Percentiles rank a stretch among this genome's conserved stretches.
Conservation (phyloP, 2,113 vertebrate species). For the Dinomys branickii region DNA sequence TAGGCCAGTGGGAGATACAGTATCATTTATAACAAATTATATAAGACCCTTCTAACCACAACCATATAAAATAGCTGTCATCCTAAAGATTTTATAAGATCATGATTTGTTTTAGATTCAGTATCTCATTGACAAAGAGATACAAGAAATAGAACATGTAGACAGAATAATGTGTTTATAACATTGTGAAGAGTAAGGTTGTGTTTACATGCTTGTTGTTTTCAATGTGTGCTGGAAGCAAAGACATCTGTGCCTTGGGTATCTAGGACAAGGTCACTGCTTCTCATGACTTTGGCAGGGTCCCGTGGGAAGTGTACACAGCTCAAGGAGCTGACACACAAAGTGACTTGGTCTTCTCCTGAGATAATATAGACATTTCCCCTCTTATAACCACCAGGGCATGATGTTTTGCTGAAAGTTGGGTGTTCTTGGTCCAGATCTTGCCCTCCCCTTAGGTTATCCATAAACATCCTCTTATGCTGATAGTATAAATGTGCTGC, state of each 20-base stretch:
- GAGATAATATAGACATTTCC: neutral
- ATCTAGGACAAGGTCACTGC: neutral
- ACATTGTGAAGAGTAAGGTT: neutral
- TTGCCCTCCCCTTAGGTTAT: neutral
- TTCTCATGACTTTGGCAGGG: neutral
- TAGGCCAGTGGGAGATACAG: neutral
- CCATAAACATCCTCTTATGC: neutral
- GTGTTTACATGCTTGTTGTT: neutral
- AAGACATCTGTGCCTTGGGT: neutral
- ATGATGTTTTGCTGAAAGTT: neutral
- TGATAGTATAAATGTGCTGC: neutral
- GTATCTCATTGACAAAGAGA: neutral
- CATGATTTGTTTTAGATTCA: neutral
- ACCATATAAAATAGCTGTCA: neutral
- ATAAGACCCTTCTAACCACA: neutral
- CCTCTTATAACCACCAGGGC: neutral
- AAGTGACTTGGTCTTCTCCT: neutral
- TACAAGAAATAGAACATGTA: neutral
- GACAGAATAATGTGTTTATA: neutral
- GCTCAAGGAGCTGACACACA: neutral
- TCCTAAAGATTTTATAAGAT: neutral
- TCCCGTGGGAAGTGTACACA: neutral
- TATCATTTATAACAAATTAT: neutral
- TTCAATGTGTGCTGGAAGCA: neutral
- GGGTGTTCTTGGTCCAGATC: neutral